These are phyloP conservation scores for Epirrhoe tristata DNA, from an alignment of 2,888 invertebrate species.

Conservation along the genomic window DNA sequence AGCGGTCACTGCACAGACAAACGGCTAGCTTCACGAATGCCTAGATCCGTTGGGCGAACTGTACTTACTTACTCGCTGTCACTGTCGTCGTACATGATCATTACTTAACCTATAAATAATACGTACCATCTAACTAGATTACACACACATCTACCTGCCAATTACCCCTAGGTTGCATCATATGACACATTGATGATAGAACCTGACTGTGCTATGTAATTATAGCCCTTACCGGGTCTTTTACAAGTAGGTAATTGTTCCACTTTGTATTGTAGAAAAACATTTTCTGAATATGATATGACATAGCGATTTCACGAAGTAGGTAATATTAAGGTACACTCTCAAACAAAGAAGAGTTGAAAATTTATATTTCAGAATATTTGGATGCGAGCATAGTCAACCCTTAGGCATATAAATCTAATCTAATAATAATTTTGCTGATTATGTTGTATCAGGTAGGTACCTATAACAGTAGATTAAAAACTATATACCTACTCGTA, in stretches of 20 bases:
- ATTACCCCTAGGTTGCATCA: not conserved
- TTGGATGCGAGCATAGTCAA: no score
- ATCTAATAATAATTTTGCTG: no score
- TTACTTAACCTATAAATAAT: not conserved
- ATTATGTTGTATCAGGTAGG: no score
- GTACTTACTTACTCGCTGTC: no score
- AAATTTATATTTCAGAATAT: no score
- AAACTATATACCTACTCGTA: no score
- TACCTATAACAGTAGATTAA: no score
- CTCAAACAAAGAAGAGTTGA: not conserved
- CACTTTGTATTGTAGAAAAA: not conserved
- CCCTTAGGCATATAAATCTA: no score
- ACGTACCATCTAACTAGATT: not conserved
- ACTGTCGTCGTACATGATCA: not conserved
- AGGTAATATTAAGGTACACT: not conserved
- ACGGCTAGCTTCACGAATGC: no score
- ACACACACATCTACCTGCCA: not conserved
- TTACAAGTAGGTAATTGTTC: slow-evolving; percentile 6
- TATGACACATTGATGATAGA: not conserved
- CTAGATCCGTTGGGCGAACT: no score
- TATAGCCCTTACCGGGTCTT: slow-evolving; percentile 16
- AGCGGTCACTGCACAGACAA: no score
- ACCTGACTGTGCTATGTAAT: not conserved
- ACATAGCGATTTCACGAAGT: not conserved
- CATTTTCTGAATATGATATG: not conserved